Percentiles rank a stretch among this genome's conserved stretches.
These are phyloP conservation scores for Plecturocebus donacophilus DNA, from an alignment of 2,113 vertebrate species.

Conservation along the genomic window DNA sequence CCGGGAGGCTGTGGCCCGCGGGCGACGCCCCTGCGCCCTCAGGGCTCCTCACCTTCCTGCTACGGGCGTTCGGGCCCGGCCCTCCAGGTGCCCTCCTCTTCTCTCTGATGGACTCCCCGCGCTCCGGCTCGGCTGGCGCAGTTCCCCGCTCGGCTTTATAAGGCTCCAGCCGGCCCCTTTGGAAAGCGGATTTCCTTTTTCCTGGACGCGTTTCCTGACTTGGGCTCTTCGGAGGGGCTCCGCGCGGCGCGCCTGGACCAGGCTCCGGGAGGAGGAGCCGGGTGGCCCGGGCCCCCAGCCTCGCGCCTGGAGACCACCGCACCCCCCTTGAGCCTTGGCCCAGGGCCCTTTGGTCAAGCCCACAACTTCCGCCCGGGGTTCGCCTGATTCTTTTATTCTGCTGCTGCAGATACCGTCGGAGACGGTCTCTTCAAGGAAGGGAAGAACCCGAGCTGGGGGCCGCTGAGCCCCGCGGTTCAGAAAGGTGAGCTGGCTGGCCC, in stretches of 20 bases:
- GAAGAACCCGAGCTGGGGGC: conserved; percentile 93
- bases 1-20: background rate
- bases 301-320: background rate
- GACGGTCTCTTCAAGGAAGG: conserved; percentile 96
- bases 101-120: conserved; percentile 27
- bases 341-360: background rate
- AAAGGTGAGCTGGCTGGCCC: conserved; percentile 91
- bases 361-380: background rate
- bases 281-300: conserved; percentile 41
- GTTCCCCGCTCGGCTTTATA: conserved; percentile 80
- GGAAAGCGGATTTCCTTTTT: conserved; percentile 99
- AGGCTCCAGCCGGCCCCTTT: conserved; percentile 85
- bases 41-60: conserved; percentile 43
- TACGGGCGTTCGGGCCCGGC: conserved; percentile 10
- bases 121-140: conserved; percentile 42
- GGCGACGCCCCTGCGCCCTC: conserved; percentile 18
- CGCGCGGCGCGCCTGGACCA: conserved; percentile 16
- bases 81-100: background rate
- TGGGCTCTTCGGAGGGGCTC: conserved; percentile 79
- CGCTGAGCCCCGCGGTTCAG: conserved; percentile 94
- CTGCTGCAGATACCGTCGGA: conserved; percentile 87
- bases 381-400: conserved; percentile 41
- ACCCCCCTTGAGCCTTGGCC: background rate
- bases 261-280: conserved; percentile 70
- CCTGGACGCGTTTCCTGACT: conserved; percentile 99